phyloP scores from a whole-genome alignment of 2,888 invertebrate genomes.

The Diarsia rubi region DNA sequence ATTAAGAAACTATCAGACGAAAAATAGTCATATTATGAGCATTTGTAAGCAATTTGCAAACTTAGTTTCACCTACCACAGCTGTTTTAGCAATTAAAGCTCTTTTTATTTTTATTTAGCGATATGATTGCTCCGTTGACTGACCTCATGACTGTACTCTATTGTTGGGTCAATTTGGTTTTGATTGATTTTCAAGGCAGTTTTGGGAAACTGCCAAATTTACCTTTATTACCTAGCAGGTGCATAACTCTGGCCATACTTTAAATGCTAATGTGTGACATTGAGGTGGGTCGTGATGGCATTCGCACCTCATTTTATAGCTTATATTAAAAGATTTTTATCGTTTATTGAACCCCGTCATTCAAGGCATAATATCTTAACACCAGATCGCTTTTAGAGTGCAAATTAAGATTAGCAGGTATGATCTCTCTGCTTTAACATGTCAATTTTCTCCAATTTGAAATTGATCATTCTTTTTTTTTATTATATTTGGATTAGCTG shows the following conservation, averaged over 20 bases:
- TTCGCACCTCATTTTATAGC: slow-evolving; percentile 23
- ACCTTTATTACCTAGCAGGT: not conserved
- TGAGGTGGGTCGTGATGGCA: slow-evolving; percentile 50
- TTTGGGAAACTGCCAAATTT: too few species aligned
- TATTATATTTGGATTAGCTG: not conserved
- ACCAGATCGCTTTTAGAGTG: slow-evolving; percentile 36
- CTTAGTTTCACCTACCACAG: not conserved
- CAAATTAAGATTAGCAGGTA: slow-evolving; percentile 38
- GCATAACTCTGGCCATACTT: not conserved
- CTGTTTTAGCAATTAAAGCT: not conserved
- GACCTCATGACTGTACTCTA: not conserved
- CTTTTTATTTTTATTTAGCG: not conserved
- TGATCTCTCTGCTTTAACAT: not conserved
- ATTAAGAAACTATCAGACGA: not conserved
- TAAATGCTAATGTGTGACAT: slow-evolving; percentile 54
- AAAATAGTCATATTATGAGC: not conserved
- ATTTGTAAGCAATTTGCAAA: not conserved
- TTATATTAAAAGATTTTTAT: slow-evolving; percentile 36
- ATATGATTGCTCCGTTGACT: not conserved
- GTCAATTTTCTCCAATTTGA: slow-evolving; percentile 23
- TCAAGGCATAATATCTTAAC: slow-evolving; percentile 30
- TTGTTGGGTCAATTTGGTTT: too few species aligned
- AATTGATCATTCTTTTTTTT: not conserved
- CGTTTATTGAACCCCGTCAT: slow-evolving; percentile 41
- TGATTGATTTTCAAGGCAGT: too few species aligned